Base-by-base conservation (phyloP, 2,888 invertebrate genomes). In the Flabesymbios commensalis region DNA sequence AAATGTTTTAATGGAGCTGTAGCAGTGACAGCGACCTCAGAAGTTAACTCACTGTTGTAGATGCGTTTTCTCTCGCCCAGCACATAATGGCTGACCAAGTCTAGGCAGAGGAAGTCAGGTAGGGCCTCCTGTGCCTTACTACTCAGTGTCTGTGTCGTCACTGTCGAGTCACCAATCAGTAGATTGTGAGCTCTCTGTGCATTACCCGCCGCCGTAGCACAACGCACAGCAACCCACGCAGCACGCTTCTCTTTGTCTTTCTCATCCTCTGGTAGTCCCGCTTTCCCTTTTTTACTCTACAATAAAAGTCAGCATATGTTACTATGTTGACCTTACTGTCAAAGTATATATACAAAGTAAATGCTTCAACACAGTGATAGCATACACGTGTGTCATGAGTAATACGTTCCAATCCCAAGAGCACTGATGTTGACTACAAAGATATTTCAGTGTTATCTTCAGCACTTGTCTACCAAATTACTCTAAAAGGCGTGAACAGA, bases 1-100 rank as follows among this genome's bases (percentile, higher is more conserved):
- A n/a, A n/a, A n/a, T n/a, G n/a, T n/a, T n/a, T n/a, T n/a, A n/a
- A n/a, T n/a, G n/a, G n/a, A n/a, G n/a, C n/a, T n/a, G n/a, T n/a
- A n/a, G n/a, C n/a, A n/a, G n/a, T n/a, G n/a, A n/a, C n/a, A n/a
- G n/a, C n/a, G n/a, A 36, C 39, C 39, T 14, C 39, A 36, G 39
- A 14, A 7, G 10, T n/a, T 29, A n/a, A 66, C 76, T 71, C 67
- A 80, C 79, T 76, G 68, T 77, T 78, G 62, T 74, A 81, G 32
- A 77, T 69, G 59, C 74, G 75, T 64, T 79, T 79, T 70, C 76
- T 78, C 59, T 79, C 72, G n/a, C 81, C 81, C 28, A 81, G 72
- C 3, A 79, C 77, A 65, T 80, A 80, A 10, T 68, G 59, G 58
- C 76, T 71, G 14, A 81, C 69, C 32, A 81, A 72, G 67, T 81